Base-by-base conservation (phyloP, 2,888 invertebrate genomes). In the Epinotia brunnichana region DNA sequence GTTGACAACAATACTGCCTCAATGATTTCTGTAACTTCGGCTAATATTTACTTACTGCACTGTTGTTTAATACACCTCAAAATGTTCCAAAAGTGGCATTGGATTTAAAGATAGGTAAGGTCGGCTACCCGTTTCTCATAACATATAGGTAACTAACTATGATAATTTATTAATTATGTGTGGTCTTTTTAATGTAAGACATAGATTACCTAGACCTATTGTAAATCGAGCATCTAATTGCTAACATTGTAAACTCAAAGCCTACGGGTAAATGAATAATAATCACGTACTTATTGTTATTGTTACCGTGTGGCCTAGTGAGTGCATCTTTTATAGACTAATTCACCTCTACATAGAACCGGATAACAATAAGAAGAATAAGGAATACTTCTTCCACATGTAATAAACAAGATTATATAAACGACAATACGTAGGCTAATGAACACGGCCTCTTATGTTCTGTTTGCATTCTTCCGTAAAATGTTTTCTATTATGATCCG, bases 191-290 rank as follows among this genome's bases (percentile, higher is more conserved):
- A 4, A 56, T 24, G 56, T 29, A 15, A 44, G 24, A 57, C 29
- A 11, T 4, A 35, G 15, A 35, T 17, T 24, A 29, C 15, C 19
- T 60, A 41, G 13, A 41, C 11, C 15, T 48, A 48, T 48, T 48
- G 13, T 56, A 56, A 56, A 56, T 2, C 1, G 29, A 24, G 29
- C 24, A 57, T n/a, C 29, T 57, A 57, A 57, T 57, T 29, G n/a
- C 15, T 57, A 24, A n/a, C 29, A 57, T 57, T 29, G 57, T 19
- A 15, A 15, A 41, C 53, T 51, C 19, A 39, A 7, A 54, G 15
- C 39, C 53, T 64, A 39, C 64, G 64, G 64, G 64, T 39, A 17
- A 64, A 64, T 39, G 39, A 53, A 64, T 64, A 64, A 39, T 64
- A 64, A 64, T 53, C 17, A 63, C 39, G 2, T 19, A n/a, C n/a